These are phyloP conservation scores for Anthonomus grandis DNA, from an alignment of 1,140 invertebrate genomes.

Conservation along the genomic window DNA sequence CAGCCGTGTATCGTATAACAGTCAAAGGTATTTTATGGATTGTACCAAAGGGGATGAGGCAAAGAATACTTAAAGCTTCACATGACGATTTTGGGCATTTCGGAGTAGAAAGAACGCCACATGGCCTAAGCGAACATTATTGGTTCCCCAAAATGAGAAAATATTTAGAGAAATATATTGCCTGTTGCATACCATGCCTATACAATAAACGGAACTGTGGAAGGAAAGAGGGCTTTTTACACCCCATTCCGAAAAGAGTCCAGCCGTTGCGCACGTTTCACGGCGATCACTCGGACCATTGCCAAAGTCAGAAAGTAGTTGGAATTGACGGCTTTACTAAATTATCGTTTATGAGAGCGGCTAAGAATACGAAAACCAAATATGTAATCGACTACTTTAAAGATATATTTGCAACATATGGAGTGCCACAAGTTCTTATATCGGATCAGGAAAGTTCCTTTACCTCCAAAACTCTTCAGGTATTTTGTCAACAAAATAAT, in stretches of 20 bases:
- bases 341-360: conserved; percentile 9
- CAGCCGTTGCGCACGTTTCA: conserved; percentile 30
- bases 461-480: no score
- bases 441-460: no score
- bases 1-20: conserved; percentile 34
- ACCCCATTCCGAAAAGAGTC: conserved; percentile 33
- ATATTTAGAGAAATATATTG: conserved; percentile 35
- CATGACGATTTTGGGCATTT: conserved; percentile 44
- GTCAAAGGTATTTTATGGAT: conserved; percentile 36
- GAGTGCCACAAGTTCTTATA: conserved; percentile 23
- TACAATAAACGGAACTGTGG: no score
- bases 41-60: conserved; percentile 38
- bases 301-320: conserved; percentile 17
- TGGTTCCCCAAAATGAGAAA: conserved; percentile 42
- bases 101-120: conserved; percentile 39
- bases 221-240: conserved; percentile 35
- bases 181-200: neutral
- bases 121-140: conserved; percentile 33
- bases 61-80: conserved; percentile 35
- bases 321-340: conserved; percentile 15
- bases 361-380: conserved; percentile 16
- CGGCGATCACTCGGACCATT: conserved; percentile 32
- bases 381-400: conserved; percentile 7
- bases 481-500: no score
- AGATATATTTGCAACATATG: conserved; percentile 21